Percentiles rank a stretch among this genome's conserved stretches.
phyloP scores from a whole-genome alignment of 2,888 invertebrate species.

The Panzeria rudis region DNA sequence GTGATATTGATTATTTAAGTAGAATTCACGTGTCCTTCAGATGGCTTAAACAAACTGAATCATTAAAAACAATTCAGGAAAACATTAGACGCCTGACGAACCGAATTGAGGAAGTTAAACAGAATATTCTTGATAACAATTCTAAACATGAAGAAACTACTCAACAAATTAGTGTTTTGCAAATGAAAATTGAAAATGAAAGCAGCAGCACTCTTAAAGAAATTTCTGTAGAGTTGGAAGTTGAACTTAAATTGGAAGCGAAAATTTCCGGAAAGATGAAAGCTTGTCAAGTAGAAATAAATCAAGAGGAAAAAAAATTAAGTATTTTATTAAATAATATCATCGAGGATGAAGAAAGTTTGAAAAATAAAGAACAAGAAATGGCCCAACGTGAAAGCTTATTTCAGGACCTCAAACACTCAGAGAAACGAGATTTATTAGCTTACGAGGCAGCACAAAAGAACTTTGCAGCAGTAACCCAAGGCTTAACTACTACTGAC shows the following conservation, averaged over 20 bases:
- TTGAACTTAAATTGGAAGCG: slow-evolving; percentile 88
- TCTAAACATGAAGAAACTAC: slow-evolving; percentile 85
- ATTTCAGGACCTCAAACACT: slow-evolving; percentile 88
- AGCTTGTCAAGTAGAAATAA: slow-evolving; percentile 87
- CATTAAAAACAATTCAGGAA: slow-evolving; percentile 85
- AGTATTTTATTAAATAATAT: slow-evolving; percentile 88
- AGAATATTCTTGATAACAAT: slow-evolving; percentile 85
- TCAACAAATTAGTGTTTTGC: slow-evolving; percentile 86
- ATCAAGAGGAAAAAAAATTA: slow-evolving; percentile 88
- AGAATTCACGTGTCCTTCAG: slow-evolving; percentile 85
- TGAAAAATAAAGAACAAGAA: slow-evolving; percentile 86
- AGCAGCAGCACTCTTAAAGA: slow-evolving; percentile 86
- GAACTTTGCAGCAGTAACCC: slow-evolving; percentile 92
- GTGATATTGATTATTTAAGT: slow-evolving; percentile 92
- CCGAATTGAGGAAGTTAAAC: slow-evolving; percentile 86
- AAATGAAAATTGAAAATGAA: slow-evolving; percentile 88
- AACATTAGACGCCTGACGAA: slow-evolving; percentile 85
- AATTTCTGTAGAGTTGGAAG: slow-evolving; percentile 87
- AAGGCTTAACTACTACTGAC: slow-evolving; percentile 91
- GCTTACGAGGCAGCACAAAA: slow-evolving; percentile 90
- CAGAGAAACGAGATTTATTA: slow-evolving; percentile 87
- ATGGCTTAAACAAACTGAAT: slow-evolving; percentile 84
- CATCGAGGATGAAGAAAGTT: slow-evolving; percentile 87
- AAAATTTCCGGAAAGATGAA: slow-evolving; percentile 87
- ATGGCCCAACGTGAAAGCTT: slow-evolving; percentile 86